Evolutionary conservation across 1,140 invertebrate genomes (phyloP), one percentile per base, ranked within the genome.

Genomic region (Sycophaga agraensis): DNA sequence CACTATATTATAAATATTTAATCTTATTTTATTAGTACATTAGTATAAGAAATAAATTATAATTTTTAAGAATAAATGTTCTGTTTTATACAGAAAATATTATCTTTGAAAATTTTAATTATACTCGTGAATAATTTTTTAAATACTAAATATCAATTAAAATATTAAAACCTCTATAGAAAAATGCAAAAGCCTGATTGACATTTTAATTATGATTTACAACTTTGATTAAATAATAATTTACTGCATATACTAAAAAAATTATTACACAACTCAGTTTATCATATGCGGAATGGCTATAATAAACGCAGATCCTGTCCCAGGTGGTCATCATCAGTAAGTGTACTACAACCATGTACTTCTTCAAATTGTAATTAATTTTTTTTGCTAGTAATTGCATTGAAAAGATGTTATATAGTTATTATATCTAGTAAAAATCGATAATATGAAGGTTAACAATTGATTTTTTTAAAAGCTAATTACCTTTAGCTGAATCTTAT

Each of bases 221-320:
- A 17, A 21, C 12, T 34, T 34, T 63, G 39, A 68, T 62, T 59
- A 63, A 21, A 64, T 60, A 70, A 63, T 61, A 59, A 43, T 78
- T 78, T 59, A n/a, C n/a, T n/a, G n/a, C n/a, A n/a, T n/a, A n/a
- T n/a, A n/a, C n/a, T n/a, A n/a, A n/a, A n/a, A n/a, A n/a, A n/a
- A n/a, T n/a, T n/a, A n/a, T n/a, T n/a, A n/a, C n/a, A n/a, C n/a
- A n/a, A n/a, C n/a, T n/a, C 68, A 78, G 76, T 48, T 76, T 21
- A 64, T 76, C 70, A 70, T 75, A 66, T 72, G 71, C 40, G 74
- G 72, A 72, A 69, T 76, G 31, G 70, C 70, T 9, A 59, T 66
- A 31, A 64, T 68, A 50, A 65, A 68, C 49, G 71, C 75, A 19
- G 68, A 70, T 19, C 76, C 76, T 9, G 11, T 69, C 34, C 71